phyloP scores from a whole-genome alignment of 2,113 vertebrate species.

The Xenopus borealis region DNA sequence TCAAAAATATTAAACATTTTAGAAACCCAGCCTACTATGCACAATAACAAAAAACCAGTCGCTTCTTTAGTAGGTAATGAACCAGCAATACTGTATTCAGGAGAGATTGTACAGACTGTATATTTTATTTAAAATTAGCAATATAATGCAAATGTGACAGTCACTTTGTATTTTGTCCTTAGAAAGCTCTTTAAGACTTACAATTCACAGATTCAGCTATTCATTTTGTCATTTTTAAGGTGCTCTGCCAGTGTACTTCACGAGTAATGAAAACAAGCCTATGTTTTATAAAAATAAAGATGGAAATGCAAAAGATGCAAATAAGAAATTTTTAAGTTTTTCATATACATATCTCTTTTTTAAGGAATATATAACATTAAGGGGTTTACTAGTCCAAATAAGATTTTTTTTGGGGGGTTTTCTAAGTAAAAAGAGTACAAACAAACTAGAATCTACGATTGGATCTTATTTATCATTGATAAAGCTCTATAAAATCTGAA shows the following conservation, averaged over 20 bases:
- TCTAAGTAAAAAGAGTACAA: too few species aligned
- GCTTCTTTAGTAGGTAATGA: neutral
- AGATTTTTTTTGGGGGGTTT: too few species aligned
- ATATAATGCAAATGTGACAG: neutral
- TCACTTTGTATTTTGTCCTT: conserved; percentile 44
- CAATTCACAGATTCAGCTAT: conserved; percentile 48
- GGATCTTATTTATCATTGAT: too few species aligned
- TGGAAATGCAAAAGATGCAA: conserved; percentile 21
- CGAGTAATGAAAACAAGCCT: conserved; percentile 59
- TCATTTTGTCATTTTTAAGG: conserved; percentile 46
- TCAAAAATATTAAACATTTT: too few species aligned
- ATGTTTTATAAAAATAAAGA: conserved; percentile 55
- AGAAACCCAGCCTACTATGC: too few species aligned
- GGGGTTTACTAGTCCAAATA: too few species aligned
- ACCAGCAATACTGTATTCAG: neutral
- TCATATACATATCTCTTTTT: too few species aligned
- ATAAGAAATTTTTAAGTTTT: neutral
- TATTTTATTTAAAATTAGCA: conserved; percentile 4
- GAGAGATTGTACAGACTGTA: neutral
- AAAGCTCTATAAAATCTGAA: too few species aligned
- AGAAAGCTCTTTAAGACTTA: conserved; percentile 45
- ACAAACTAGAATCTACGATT: too few species aligned
- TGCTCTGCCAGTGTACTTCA: conserved; percentile 50
- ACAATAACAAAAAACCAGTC: neutral
- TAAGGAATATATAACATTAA: too few species aligned